phyloP scores from a whole-genome alignment of 2,797 vertebrate genomes.

The Carduelis carduelis region DNA sequence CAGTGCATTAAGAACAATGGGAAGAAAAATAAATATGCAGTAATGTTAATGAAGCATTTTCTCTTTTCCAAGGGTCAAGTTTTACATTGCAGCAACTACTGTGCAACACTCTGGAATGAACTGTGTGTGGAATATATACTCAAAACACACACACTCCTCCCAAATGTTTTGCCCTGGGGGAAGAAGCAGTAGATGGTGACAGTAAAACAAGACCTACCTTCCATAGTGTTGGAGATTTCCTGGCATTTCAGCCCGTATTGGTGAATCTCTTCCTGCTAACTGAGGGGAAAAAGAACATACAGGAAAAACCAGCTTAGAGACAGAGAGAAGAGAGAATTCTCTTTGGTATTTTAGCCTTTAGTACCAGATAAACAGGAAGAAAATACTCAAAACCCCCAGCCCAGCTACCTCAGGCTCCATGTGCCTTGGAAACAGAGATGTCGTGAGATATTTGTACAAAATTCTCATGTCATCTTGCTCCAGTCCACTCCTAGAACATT shows the following conservation, averaged over 20 bases:
- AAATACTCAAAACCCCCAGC: neutral
- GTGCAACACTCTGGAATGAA: neutral
- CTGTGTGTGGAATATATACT: neutral
- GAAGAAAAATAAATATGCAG: neutral
- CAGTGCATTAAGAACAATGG: neutral
- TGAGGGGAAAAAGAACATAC: slow-evolving; percentile 47
- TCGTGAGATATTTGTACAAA: slow-evolving; percentile 97
- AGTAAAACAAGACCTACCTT: slow-evolving; percentile 77
- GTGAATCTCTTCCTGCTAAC: slow-evolving; percentile 96
- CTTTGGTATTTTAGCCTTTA: neutral
- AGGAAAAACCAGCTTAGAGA: neutral
- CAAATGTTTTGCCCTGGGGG: neutral
- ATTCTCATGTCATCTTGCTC: slow-evolving; percentile 99
- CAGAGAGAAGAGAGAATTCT: neutral
- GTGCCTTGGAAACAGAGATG: slow-evolving; percentile 94
- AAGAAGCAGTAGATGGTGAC: neutral
- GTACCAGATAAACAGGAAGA: neutral
- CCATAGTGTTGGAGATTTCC: slow-evolving; percentile 97
- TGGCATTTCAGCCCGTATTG: slow-evolving; percentile 90
- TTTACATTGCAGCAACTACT: neutral
- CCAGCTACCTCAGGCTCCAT: slow-evolving; percentile 88
- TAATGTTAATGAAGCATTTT: neutral
- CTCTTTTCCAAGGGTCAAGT: neutral
- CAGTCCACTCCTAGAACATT: slow-evolving; percentile 88
- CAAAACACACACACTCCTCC: neutral